These are phyloP conservation scores for Meloidogyne exigua DNA, from an alignment of 1,140 invertebrate genomes.

Conservation along the genomic window DNA sequence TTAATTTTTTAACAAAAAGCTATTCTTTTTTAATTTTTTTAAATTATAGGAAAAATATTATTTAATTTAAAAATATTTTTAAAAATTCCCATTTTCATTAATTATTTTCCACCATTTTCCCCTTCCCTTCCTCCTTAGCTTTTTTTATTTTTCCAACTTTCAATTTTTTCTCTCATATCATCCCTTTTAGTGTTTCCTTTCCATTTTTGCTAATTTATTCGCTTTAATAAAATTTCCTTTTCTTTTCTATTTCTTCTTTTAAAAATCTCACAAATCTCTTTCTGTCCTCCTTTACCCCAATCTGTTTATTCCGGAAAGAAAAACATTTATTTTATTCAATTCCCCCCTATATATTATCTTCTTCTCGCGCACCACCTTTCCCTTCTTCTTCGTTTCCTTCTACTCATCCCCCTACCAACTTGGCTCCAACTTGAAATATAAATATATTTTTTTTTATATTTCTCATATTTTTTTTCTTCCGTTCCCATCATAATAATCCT, in stretches of 20 bases:
- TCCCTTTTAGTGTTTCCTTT: not conserved
- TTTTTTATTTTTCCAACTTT: not conserved
- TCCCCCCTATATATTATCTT: too few relatives aligned
- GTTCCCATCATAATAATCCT: not conserved
- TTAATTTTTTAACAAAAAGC: too few relatives aligned
- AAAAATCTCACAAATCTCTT: not conserved
- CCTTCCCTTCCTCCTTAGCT: too few relatives aligned
- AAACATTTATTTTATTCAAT: not conserved
- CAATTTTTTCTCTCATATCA: not conserved
- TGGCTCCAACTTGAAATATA: not conserved
- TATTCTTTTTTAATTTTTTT: too few relatives aligned
- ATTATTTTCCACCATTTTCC: not conserved
- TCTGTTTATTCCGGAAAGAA: not conserved
- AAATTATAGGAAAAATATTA: too few relatives aligned
- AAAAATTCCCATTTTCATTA: too few relatives aligned
- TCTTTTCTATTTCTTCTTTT: not conserved
- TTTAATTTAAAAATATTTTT: too few relatives aligned
- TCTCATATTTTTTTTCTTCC: not conserved
- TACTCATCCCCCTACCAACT: not conserved
- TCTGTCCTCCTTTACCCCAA: not conserved
- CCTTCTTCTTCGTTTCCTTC: not conserved
- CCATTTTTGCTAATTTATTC: constrained; percentile 5
- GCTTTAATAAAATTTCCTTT: not conserved
- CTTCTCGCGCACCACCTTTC: not conserved
- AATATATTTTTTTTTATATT: not conserved